Evolutionary conservation across 1,140 invertebrate species (phyloP).

Genomic region (Cotesia typhae): DNA sequence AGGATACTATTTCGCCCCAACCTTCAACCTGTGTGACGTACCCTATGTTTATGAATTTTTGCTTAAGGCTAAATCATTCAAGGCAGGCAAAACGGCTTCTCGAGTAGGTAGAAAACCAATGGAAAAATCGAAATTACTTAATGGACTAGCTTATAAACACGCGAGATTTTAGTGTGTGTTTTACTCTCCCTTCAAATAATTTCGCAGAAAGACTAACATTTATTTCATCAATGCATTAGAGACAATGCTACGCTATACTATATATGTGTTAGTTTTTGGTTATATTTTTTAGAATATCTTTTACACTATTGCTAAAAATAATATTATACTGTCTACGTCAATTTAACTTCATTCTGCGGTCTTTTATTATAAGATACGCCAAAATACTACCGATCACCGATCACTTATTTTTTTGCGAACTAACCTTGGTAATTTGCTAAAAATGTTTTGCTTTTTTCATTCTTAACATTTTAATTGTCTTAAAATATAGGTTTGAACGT

Average conservation of each 20-base stretch:
- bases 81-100: conserved; percentile 16
- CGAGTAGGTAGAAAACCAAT: conserved; percentile 11
- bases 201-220: conserved; percentile 26
- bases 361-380: conserved; percentile 62
- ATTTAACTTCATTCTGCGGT: conserved; percentile 35
- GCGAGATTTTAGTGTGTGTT: not conserved
- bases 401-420: conserved; percentile 28
- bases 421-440: not conserved
- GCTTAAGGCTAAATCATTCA: conserved; percentile 23
- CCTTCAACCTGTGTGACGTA: conserved; percentile 17
- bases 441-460: not conserved
- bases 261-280: not conserved
- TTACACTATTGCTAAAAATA: not conserved
- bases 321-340: not conserved
- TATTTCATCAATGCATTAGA: not conserved
- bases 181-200: conserved; percentile 45
- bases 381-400: conserved; percentile 57
- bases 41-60: conserved; percentile 29
- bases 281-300: not conserved
- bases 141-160: conserved; percentile 28
- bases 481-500: no score
- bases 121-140: conserved; percentile 36
- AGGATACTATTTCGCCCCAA: conserved; percentile 19
- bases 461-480: no score
- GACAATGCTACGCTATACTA: not conserved